Percentiles rank a stretch among this genome's conserved stretches.
Evolutionary conservation across 2,888 invertebrate species (phyloP).

Genomic region (Cartodere bifasciata): DNA sequence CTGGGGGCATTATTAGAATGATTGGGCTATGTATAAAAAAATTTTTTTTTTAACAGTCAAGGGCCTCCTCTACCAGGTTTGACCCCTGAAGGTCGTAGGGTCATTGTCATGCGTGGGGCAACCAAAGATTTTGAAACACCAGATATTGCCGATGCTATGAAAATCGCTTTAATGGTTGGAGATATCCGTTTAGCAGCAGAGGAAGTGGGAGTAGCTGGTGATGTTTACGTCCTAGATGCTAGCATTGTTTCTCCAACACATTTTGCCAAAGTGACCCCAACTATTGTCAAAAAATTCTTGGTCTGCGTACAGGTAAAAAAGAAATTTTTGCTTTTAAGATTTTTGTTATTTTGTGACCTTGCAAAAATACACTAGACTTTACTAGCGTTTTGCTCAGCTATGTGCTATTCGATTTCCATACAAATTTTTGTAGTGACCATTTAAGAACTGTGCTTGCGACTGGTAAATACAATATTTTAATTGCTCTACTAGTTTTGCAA

Average conservation of each 20-base stretch:
- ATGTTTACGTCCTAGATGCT: constrained; percentile 71
- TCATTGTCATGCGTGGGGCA: constrained; percentile 58
- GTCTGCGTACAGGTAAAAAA: constrained; percentile 58
- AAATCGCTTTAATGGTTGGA: constrained; percentile 73
- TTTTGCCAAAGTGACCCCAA: constrained; percentile 74
- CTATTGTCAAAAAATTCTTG: constrained; percentile 71
- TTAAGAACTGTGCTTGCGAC: too few species aligned
- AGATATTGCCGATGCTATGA: constrained; percentile 66
- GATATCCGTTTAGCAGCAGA: constrained; percentile 68
- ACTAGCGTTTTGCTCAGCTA: too few species aligned
- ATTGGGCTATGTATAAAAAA: too few species aligned
- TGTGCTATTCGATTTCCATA: too few species aligned
- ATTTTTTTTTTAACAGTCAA: constrained; percentile 15
- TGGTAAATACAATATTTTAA: too few species aligned
- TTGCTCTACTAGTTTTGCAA: too few species aligned
- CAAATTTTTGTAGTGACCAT: too few species aligned
- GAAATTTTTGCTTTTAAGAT: too few species aligned
- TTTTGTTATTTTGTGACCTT: too few species aligned
- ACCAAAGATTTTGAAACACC: constrained; percentile 58
- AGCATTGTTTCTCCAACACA: constrained; percentile 65
- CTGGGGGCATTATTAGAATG: too few species aligned
- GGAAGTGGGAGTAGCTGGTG: constrained; percentile 70
- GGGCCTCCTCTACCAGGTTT: constrained; percentile 66
- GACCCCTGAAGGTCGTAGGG: constrained; percentile 67
- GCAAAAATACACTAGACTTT: too few species aligned